Percentiles rank a stretch among this genome's conserved stretches.
Conservation (phyloP, 2,113 vertebrate species). For the Arizona elegans region DNA sequence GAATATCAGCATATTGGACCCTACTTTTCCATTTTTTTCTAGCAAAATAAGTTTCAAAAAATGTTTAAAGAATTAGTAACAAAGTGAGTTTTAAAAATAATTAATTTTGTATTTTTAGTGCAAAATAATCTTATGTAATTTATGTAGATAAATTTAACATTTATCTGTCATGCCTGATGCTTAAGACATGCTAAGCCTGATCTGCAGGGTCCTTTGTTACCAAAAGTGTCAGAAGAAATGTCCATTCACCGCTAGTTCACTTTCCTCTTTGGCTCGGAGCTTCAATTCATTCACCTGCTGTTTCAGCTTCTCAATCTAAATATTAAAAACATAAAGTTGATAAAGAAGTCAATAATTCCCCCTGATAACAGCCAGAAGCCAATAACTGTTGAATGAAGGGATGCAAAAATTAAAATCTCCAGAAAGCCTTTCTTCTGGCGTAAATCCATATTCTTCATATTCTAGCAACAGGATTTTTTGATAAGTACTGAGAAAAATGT, state of each 20-base stretch:
- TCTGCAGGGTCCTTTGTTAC: constrained; percentile 1
- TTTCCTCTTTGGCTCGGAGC: constrained; percentile 66
- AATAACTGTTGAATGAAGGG: not conserved
- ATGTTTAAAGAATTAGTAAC: not conserved
- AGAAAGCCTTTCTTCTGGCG: not conserved
- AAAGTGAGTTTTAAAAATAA: not conserved
- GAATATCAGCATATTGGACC: not conserved
- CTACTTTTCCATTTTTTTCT: not conserved
- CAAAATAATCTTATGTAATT: not conserved
- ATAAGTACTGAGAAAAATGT: not conserved
- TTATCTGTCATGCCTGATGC: not conserved
- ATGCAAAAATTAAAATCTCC: not conserved
- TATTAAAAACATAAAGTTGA: constrained; percentile 31
- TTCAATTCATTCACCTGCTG: constrained; percentile 66
- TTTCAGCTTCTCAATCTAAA: constrained; percentile 75
- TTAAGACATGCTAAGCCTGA: not conserved
- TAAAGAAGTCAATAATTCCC: not conserved
- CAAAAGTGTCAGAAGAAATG: not conserved
- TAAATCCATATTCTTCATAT: not conserved
- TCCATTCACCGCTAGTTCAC: constrained; percentile 69
- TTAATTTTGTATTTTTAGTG: not conserved
- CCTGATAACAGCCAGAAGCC: not conserved
- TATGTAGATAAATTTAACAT: not conserved
- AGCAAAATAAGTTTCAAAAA: not conserved
- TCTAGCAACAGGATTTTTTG: not conserved